A percentile compares a stretch with the other conserved stretches of the same genome.
These are phyloP conservation scores for Mactra quadrangularis DNA, from an alignment of 1,140 invertebrate genomes.

Conservation along the genomic window DNA sequence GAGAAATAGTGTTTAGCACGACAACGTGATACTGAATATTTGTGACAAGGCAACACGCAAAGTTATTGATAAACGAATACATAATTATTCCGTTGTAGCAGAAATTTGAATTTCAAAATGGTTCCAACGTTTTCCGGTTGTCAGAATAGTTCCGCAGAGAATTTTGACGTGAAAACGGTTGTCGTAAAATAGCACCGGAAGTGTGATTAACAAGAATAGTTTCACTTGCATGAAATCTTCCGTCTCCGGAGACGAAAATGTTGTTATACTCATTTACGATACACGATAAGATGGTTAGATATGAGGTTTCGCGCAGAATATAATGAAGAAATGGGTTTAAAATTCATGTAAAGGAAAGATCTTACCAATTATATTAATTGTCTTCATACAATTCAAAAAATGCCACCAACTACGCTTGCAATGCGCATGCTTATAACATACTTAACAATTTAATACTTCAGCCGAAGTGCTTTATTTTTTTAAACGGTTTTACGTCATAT, in stretches of 20 bases:
- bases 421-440: too few species aligned
- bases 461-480: too few species aligned
- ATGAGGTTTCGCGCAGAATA: conserved; percentile 19
- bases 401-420: too few species aligned
- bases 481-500: too few species aligned
- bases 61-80: conserved; percentile 52
- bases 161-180: conserved; percentile 61
- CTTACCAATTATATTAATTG: conserved; percentile 24
- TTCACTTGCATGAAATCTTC: conserved; percentile 33
- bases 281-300: conserved; percentile 36
- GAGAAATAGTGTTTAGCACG: too few species aligned
- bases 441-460: too few species aligned
- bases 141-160: conserved; percentile 55
- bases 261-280: conserved; percentile 35
- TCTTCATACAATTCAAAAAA: neutral
- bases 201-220: conserved; percentile 53
- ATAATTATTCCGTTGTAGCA: conserved; percentile 52
- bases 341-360: conserved; percentile 6
- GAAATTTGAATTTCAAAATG: conserved; percentile 61
- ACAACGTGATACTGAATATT: neutral
- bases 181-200: conserved; percentile 52
- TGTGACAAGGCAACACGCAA: conserved; percentile 39
- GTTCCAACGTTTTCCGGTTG: conserved; percentile 47
- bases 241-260: conserved; percentile 37
- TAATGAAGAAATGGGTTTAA: conserved; percentile 28